These are phyloP conservation scores for Adelognathus sp. DNA, from an alignment of 2,888 invertebrate genomes.

Conservation along the genomic window DNA sequence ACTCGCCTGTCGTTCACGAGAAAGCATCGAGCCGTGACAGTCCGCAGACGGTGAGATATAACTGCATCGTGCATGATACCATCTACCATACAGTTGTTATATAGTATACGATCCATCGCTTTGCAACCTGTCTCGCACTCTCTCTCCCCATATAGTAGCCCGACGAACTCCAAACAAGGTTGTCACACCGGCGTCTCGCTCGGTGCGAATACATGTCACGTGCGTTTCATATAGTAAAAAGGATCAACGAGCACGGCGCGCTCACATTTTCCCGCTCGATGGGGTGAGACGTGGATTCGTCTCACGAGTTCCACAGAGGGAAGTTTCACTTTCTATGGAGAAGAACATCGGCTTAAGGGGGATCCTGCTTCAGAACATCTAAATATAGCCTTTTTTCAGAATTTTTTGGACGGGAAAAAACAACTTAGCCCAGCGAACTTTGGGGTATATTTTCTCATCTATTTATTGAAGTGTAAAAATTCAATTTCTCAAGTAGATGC, in stretches of 20 bases:
- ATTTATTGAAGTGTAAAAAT: too few species aligned
- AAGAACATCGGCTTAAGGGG: too few species aligned
- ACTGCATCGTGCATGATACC: background rate
- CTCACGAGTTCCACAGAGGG: constrained; percentile 21
- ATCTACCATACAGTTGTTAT: background rate
- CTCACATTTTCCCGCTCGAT: background rate
- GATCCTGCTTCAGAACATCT: too few species aligned
- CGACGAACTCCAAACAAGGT: constrained; percentile 74
- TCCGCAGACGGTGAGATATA: constrained; percentile 20
- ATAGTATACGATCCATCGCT: background rate
- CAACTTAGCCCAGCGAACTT: too few species aligned
- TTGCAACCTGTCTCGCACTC: constrained; percentile 59
- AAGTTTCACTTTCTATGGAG: background rate
- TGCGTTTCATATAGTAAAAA: background rate
- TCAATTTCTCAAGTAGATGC: too few species aligned
- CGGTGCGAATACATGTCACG: constrained; percentile 27
- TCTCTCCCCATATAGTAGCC: constrained; percentile 64
- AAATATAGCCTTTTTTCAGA: too few species aligned
- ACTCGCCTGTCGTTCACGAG: constrained; percentile 49
- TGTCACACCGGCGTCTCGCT: constrained; percentile 52
- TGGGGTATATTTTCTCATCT: too few species aligned
- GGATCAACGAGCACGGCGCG: background rate
- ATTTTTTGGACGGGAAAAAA: too few species aligned
- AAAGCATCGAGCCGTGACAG: constrained; percentile 55
- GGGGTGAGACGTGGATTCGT: background rate